Base-by-base conservation (phyloP, 2,113 vertebrate species). In the Cyrtonyx montezumae region DNA sequence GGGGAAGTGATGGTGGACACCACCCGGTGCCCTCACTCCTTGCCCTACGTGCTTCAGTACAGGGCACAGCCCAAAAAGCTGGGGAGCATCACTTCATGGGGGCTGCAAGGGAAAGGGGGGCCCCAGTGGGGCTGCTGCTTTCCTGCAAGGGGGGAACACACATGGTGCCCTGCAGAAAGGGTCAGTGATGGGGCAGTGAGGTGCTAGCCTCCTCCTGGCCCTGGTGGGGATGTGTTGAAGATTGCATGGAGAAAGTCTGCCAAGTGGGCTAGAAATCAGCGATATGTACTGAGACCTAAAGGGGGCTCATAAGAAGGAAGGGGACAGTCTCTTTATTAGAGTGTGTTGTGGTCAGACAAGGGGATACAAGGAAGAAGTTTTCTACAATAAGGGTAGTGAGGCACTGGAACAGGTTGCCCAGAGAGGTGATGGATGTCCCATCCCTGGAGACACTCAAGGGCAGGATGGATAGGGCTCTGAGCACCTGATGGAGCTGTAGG, bases 71-170 rank as follows among this genome's bases (percentile, higher is more conserved):
- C 45, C 32, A 12, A 36, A 58, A 8, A 2, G 36, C 19, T 13
- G 43, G 23, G 8, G 20, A 13, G 11, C 11, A 0, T 4, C 3
- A 0, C 22, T 51, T 30, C 20, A 6, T 23, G 23, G 30, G 40
- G 49, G 28, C 21, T 66, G 40, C 69, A 16, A 79, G 28, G 51
- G 58, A 11, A 43, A 26, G 48, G 6, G 0, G 15, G 36, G 20
- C 18, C 28, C 18, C 19, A 13, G 26, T 58, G 49, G 25, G 46
- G 59, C n/a, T 14, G 8, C 30, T 56, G 62, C 53, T 15, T 36
- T 45, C 53, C 56, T 51, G 8, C 34, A 37, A 37, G 32, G 34
- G 26, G 45, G 62, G 42, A 74, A 17, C 36, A 30, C 13, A 18
- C 2, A 8, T 4, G 5, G 13, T 22, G 25, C 16, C 37, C 51